phyloP scores from a whole-genome alignment of 2,113 vertebrate genomes.

The Anarrhichthys ocellatus region DNA sequence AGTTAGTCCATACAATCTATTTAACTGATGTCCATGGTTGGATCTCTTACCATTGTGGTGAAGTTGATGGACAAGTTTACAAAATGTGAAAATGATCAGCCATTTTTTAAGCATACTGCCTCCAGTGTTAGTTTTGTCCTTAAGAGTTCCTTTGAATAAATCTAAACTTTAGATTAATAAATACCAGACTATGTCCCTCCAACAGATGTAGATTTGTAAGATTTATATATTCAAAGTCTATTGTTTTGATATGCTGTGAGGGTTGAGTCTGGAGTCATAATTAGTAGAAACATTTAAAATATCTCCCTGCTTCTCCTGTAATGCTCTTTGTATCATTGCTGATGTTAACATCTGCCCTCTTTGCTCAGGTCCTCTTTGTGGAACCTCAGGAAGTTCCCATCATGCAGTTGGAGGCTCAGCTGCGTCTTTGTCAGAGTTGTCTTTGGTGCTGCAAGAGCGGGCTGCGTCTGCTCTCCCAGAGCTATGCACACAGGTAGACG shows the following conservation, averaged over 20 bases:
- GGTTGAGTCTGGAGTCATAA: not conserved
- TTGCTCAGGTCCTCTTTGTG: constrained; percentile 36
- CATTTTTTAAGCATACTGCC: not conserved
- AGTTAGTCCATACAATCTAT: not conserved
- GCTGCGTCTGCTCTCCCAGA: constrained; percentile 72
- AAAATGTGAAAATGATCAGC: not conserved
- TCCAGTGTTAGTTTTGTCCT: not conserved
- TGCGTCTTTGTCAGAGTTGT: constrained; percentile 80
- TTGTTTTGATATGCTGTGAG: not conserved
- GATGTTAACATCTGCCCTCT: not conserved
- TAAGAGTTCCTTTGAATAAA: not conserved
- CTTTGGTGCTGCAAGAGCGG: constrained; percentile 73
- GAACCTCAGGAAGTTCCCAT: constrained; percentile 10
- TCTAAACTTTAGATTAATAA: not conserved
- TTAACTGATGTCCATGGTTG: not conserved
- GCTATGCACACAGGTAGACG: constrained; percentile 69
- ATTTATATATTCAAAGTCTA: not conserved
- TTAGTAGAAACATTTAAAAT: not conserved
- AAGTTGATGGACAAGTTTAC: not conserved
- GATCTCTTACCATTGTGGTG: not conserved
- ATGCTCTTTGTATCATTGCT: not conserved
- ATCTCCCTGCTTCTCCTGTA: not conserved
- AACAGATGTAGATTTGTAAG: not conserved
- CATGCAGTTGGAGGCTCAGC: constrained; percentile 80
- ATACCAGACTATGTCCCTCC: not conserved